Evolutionary conservation across 1,140 invertebrate genomes (phyloP), one percentile per base, ranked within the genome.

Genomic region (Diorhabda sublineata): DNA sequence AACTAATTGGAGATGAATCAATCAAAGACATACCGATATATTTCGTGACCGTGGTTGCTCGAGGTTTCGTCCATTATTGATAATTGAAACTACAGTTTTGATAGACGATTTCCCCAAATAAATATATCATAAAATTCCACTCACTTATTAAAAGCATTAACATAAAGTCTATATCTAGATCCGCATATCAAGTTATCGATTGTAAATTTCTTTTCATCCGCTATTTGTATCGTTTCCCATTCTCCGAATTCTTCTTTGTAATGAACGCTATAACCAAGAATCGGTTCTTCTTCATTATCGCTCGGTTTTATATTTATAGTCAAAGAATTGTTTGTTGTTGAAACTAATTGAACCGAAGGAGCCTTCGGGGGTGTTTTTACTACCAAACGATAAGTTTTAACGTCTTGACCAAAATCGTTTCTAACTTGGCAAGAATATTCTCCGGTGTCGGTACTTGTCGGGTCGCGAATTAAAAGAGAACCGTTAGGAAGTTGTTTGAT

Each of bases 191-290:
- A 79, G 77, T 90, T 92, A 77, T 96, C 93, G 65, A 97, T 83
- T 47, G 90, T 94, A 81, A 94, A 93, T 64, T 93, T 93, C 61
- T 92, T 88, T 44, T 89, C 90, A 74, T 88, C 89, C 68, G 90
- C 83, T 57, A 92, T 89, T 83, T 94, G 92, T 63, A 90, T 87
- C 45, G 91, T 93, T 82, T 95, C 92, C 93, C 93, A 95, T 77
- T 96, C 93, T 43, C 94, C 94, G 77, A 94, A 96, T 83, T 96
- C 95, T 43, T 90, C 92, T 80, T 96, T 96, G 83, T 94, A 96
- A 78, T 94, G 92, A 70, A 96, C 87, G n/a, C 92, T 95, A 79
- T 95, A 94, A 0, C 93, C 93, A 70, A 92, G 91, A 69, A 92
- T 86, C 7, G 91, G 90, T 58, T 91, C 90, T 44, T 85, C 88